Percentiles rank a stretch among this genome's conserved stretches.
These are phyloP conservation scores for Amblyraja radiata DNA, from an alignment of 2,797 vertebrate genomes.

Conservation along the genomic window DNA sequence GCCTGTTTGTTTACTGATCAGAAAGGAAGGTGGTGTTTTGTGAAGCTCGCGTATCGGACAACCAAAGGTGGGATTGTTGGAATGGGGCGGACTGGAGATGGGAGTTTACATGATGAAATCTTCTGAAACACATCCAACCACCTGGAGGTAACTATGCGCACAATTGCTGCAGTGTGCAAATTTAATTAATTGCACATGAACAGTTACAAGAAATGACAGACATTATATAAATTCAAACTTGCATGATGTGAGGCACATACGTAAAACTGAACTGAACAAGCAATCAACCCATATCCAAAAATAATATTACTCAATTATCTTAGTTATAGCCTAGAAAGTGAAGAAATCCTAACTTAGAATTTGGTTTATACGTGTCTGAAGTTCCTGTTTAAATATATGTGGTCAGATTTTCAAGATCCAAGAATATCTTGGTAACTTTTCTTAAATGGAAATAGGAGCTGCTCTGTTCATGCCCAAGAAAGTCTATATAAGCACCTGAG, in stretches of 20 bases:
- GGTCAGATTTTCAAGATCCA: background rate
- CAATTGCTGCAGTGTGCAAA: background rate
- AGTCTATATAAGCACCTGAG: background rate
- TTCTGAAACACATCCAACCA: background rate
- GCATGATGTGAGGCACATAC: background rate
- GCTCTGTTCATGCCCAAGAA: background rate
- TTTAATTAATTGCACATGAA: background rate
- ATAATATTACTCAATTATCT: background rate
- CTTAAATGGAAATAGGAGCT: background rate
- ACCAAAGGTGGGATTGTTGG: background rate
- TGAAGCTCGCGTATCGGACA: background rate
- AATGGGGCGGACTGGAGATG: background rate
- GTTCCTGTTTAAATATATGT: slow-evolving; percentile 7
- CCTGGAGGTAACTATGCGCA: background rate
- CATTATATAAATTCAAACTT: background rate
- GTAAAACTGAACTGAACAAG: background rate
- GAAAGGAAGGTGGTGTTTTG: background rate
- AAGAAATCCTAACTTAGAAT: background rate
- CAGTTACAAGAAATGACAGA: background rate
- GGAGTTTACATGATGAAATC: background rate
- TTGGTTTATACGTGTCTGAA: background rate
- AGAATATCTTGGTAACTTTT: background rate
- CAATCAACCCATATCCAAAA: background rate
- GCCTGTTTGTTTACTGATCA: background rate
- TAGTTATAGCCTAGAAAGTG: background rate